phyloP scores from a whole-genome alignment of 2,113 vertebrate species.

The Marcusenius ussheri region DNA sequence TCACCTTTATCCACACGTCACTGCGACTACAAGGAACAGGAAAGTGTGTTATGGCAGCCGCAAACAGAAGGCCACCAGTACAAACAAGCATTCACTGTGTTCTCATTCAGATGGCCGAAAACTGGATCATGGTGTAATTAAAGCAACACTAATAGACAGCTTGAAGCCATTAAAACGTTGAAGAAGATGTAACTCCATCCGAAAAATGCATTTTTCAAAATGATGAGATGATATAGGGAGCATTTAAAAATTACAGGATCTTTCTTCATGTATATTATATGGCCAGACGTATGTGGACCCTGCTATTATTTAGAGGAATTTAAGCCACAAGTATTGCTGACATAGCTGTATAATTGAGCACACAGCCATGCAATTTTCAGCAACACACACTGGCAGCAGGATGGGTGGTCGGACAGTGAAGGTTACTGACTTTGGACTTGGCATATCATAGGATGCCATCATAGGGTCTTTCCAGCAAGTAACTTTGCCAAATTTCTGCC shows the following conservation, averaged over 20 bases:
- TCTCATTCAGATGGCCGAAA: background rate
- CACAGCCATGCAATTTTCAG: background rate
- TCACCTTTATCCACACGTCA: background rate
- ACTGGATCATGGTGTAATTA: background rate
- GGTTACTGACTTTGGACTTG: background rate
- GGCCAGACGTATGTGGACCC: background rate
- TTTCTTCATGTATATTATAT: background rate
- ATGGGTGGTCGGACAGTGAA: background rate
- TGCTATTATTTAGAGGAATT: background rate
- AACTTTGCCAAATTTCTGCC: background rate
- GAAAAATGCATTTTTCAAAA: background rate
- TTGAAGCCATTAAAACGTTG: background rate
- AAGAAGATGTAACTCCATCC: background rate
- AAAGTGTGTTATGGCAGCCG: background rate
- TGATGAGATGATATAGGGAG: background rate
- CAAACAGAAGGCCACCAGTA: background rate
- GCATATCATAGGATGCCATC: background rate
- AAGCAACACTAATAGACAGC: background rate
- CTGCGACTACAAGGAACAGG: background rate
- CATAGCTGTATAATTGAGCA: background rate
- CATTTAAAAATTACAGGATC: background rate
- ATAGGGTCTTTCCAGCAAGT: background rate
- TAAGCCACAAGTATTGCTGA: background rate
- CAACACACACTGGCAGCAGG: background rate
- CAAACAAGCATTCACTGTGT: background rate